Evolutionary conservation across 64 coral and sea anemone genomes (phyloP).

Genomic region (Montipora efflorescens): DNA sequence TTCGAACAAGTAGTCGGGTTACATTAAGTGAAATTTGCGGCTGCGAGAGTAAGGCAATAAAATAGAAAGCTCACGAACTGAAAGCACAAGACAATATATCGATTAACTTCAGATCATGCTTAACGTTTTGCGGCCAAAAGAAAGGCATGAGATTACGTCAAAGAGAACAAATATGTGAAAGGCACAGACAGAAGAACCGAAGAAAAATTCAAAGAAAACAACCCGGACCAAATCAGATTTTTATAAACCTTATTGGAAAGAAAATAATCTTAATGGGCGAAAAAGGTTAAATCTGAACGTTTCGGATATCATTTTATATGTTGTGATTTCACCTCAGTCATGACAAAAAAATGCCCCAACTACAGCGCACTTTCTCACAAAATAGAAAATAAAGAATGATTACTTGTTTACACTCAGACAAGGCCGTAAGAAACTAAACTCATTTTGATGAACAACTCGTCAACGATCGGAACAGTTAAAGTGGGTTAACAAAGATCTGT

Average conservation of each 20-base stretch:
- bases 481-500: slow-evolving; percentile 17
- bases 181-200: background rate
- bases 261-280: background rate
- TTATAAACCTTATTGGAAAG: background rate
- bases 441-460: slow-evolving; percentile 20
- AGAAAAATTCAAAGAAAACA: background rate
- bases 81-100: background rate
- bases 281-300: slow-evolving; percentile 16
- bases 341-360: background rate
- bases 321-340: slow-evolving; percentile 3
- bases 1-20: background rate
- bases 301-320: background rate
- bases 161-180: background rate
- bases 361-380: background rate
- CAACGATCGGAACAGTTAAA: slow-evolving; percentile 7
- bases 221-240: background rate
- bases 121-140: background rate
- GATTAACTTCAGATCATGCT: background rate
- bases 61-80: background rate
- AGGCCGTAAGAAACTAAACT: slow-evolving; percentile 16
- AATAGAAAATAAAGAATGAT: background rate
- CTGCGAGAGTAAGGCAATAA: background rate
- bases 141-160: background rate
- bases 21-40: no score
- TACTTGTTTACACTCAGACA: background rate